Evolutionary conservation across 2,888 invertebrate genomes (phyloP).

Genomic region (Temnothorax unifasciatus): DNA sequence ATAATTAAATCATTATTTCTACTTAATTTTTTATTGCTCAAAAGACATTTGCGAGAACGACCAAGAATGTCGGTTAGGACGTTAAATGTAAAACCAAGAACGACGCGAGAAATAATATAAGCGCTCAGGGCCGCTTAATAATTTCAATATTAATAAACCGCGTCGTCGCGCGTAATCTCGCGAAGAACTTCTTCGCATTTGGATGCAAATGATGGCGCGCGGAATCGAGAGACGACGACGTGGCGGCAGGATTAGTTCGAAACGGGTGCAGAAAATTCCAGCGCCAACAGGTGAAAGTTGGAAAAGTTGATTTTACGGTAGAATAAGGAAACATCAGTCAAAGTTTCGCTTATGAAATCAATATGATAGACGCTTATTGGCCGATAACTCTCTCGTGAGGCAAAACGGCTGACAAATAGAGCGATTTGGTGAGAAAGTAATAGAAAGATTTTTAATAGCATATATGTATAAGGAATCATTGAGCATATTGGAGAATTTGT

Average conservation of each 20-base stretch:
- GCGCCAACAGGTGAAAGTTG: constrained; percentile 54
- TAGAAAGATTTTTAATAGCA: background rate
- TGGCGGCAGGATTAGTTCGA: constrained; percentile 49
- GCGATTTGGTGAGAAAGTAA: background rate
- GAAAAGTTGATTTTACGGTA: constrained; percentile 56
- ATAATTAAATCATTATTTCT: constrained; percentile 4
- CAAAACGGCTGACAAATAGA: constrained; percentile 25
- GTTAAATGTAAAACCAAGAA: constrained; percentile 34
- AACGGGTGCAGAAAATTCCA: constrained; percentile 49
- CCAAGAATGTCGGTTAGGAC: constrained; percentile 1
- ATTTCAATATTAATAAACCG: constrained; percentile 57
- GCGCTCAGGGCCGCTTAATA: constrained; percentile 47
- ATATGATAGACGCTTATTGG: constrained; percentile 39
- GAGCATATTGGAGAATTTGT: background rate
- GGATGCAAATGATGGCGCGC: constrained; percentile 51
- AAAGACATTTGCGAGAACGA: constrained; percentile 4
- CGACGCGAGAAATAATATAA: constrained; percentile 52
- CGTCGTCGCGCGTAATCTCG: constrained; percentile 53
- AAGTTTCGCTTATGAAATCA: constrained; percentile 57
- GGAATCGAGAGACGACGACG: constrained; percentile 44
- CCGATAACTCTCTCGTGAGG: constrained; percentile 13
- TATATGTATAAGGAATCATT: background rate
- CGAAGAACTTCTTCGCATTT: constrained; percentile 53
- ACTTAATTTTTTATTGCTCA: background rate
- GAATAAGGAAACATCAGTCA: constrained; percentile 47